Evolutionary conservation across 1,140 invertebrate genomes (phyloP), one percentile per base, ranked within the genome.

Genomic region (Eurosta solidaginis): DNA sequence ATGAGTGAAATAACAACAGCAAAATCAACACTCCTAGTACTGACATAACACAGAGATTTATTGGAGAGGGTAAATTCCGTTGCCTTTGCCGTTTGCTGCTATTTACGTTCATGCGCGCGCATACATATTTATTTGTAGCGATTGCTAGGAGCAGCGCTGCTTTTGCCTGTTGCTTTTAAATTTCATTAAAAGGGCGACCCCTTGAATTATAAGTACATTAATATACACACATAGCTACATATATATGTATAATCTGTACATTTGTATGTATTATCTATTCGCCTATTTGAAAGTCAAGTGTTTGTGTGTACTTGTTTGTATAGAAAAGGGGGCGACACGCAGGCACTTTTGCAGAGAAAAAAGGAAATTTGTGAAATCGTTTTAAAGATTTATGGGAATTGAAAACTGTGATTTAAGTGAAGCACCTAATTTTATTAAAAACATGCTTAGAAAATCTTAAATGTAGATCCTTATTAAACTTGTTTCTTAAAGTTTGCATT

Each of bases 121-220:
- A n/a, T n/a, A n/a, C n/a, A n/a, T n/a, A n/a, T n/a, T n/a, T n/a
- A n/a, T n/a, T n/a, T n/a, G n/a, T n/a, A n/a, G n/a, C n/a, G n/a
- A n/a, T n/a, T n/a, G n/a, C n/a, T n/a, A n/a, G n/a, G n/a, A 68
- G 59, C 59, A 36, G 59, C 59, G 59, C n/a, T 68, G 33, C 59
- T 42, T 68, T 68, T 10, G 59, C 33, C 59, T 68, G 59, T 68
- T 68, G 59, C 29, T 68, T 68, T 54, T 68, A 14, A 20, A 22
- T 3, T 68, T n/a, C n/a, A 68, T 1, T 40, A 52, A 68, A 68
- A 68, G 59, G 59, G 59, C 59, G 59, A 68, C 59, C 59, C 59
- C 29, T 40, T 68, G 59, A 25, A 25, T 25, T 2, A 68, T 40
- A 20, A 40, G 33, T n/a, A 7, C 20, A 1, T 36, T 29, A 40